Evolutionary conservation across 2,113 vertebrate genomes (phyloP), one percentile per base, ranked within the genome.

Genomic region (Chamaea fasciata): DNA sequence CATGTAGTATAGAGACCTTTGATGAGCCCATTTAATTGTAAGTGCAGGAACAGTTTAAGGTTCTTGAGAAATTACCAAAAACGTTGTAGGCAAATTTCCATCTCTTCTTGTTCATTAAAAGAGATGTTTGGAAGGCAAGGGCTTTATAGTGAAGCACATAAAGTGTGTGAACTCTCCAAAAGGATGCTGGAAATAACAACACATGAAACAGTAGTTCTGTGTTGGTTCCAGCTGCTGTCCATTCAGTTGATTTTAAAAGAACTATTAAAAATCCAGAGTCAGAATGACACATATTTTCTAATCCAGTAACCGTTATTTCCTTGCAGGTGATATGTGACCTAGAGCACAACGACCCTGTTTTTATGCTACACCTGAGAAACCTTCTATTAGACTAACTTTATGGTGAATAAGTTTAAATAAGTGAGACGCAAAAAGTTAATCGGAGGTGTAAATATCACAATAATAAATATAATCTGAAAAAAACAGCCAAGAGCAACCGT

Each of bases 231-330:
- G 30, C 10, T 59, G 49, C 53, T 93, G 42, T 67, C 27, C 24
- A 84, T 88, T 96, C 91, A 74, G 44, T 81, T 95, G 69, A 81
- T 96, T 95, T 90, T 70, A 74, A 89, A 88, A 69, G 46, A 70
- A 33, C 49, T 89, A 44, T 33, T 47, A 44, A 27, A 75, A 87
- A 92, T 28, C 41, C 60, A 81, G 83, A 95, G 70, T 67, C 88
- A 76, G 75, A 93, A 41, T 62, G 19, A 75, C 64, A 53, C 39
- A 73, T 49, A 65, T 75, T 92, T 92, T 94, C 89, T 92, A 82
- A 17, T 31, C 39, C 69, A 79, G 86, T 71, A 92, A 80, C 42
- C 63, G 64, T 65, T 35, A 93, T 96, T 92, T 93, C 73, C 87
- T 63, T n/a, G 50, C 30, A 92, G 12, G 18, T 75, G 46, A 89